These are phyloP conservation scores for Lordiphosa fenestrarum DNA, from an alignment of 2,888 invertebrate genomes.

Conservation along the genomic window DNA sequence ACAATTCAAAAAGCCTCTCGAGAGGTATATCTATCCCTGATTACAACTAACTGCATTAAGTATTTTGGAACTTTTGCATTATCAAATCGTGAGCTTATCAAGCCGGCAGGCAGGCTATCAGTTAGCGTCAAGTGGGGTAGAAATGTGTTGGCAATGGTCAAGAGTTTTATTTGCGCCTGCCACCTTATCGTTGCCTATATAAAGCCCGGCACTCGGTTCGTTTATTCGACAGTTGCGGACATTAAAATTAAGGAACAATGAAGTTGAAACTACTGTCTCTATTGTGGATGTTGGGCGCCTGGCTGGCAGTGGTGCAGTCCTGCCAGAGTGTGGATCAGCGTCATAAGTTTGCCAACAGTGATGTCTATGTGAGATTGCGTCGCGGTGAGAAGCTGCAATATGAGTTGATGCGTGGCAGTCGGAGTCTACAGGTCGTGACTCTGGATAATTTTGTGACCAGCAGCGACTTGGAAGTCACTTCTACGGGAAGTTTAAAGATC, in stretches of 20 bases:
- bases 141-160: conserved; percentile 31
- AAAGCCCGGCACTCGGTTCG: conserved; percentile 3
- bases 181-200: conserved; percentile 3
- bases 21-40: no score
- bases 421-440: conserved; percentile 64
- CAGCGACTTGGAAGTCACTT: conserved; percentile 53
- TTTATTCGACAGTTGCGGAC: conserved; percentile 3
- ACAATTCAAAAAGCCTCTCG: no score
- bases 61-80: not conserved
- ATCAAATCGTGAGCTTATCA: conserved; percentile 30
- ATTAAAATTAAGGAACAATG: conserved; percentile 22
- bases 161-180: conserved; percentile 34
- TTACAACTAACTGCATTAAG: no score
- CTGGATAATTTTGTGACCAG: conserved; percentile 72
- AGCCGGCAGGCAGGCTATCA: conserved; percentile 18
- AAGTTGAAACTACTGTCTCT: conserved; percentile 12
- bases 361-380: conserved; percentile 64
- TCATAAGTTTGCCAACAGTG: conserved; percentile 68
- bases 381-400: conserved; percentile 72
- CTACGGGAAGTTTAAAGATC: conserved; percentile 57
- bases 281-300: conserved; percentile 30
- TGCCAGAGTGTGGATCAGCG: conserved; percentile 69
- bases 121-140: conserved; percentile 20
- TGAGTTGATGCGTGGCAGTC: conserved; percentile 71
- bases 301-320: conserved; percentile 22